A percentile compares a stretch with the other conserved stretches of the same genome.
Conservation (phyloP, 2,113 vertebrate genomes). For the Seriola quinqueradiata region DNA sequence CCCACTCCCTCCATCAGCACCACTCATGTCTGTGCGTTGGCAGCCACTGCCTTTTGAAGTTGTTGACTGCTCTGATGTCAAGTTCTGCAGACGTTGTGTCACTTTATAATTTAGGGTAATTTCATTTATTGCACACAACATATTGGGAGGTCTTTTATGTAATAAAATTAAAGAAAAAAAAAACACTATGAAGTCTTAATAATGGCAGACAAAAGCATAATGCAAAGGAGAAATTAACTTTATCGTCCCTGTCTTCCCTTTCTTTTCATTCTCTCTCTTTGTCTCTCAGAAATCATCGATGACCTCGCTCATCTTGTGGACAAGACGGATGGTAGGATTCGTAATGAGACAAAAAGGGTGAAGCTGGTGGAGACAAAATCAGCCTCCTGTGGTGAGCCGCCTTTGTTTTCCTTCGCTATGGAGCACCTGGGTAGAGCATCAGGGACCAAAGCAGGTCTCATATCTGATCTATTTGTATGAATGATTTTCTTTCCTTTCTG, state of each 20-base stretch:
- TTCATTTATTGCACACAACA: slow-evolving; percentile 32
- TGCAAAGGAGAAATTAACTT: background rate
- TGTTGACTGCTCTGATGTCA: slow-evolving; percentile 52
- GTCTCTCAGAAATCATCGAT: slow-evolving; percentile 92
- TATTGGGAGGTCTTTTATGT: slow-evolving; percentile 43
- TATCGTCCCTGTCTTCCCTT: background rate
- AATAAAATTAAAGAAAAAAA: slow-evolving; percentile 9
- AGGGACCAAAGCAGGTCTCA: background rate
- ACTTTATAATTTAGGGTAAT: slow-evolving; percentile 42
- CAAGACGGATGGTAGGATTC: slow-evolving; percentile 91
- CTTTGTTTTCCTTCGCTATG: background rate
- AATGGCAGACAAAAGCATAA: slow-evolving; percentile 1
- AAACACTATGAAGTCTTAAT: slow-evolving; percentile 1
- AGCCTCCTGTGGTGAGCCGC: slow-evolving; percentile 91
- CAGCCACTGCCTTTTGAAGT: slow-evolving; percentile 44
- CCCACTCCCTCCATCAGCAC: slow-evolving; percentile 24
- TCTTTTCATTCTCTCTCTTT: slow-evolving; percentile 21
- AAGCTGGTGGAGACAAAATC: slow-evolving; percentile 93
- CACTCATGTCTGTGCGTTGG: slow-evolving; percentile 48
- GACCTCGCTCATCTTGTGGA: slow-evolving; percentile 96
- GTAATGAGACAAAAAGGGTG: slow-evolving; percentile 89
- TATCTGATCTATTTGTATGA: slow-evolving; percentile 3
- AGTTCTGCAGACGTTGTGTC: slow-evolving; percentile 41
- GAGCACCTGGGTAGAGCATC: background rate
- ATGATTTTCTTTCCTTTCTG: background rate